phyloP scores from a whole-genome alignment of 2,888 invertebrate genomes.

The Leptodirus hochenwartii region DNA sequence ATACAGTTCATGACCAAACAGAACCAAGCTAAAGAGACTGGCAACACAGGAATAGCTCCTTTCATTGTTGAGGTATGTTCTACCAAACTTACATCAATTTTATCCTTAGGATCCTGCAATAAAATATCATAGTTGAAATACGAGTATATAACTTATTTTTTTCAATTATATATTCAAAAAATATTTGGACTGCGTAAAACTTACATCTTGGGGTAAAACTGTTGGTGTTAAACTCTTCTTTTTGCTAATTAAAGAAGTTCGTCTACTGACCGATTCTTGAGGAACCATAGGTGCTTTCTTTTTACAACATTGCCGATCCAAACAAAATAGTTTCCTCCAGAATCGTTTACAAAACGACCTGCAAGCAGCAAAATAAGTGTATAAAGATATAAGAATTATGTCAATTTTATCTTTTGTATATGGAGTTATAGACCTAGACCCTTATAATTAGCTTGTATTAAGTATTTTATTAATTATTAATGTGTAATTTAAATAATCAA shows the following conservation, averaged over 20 bases:
- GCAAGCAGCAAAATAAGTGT: slow-evolving; percentile 4
- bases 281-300: slow-evolving; percentile 15
- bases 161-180: too few relatives aligned
- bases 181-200: too few relatives aligned
- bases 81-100: slow-evolving; percentile 57
- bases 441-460: too few relatives aligned
- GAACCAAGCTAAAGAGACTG: slow-evolving; percentile 68
- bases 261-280: slow-evolving; percentile 33
- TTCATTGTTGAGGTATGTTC: slow-evolving; percentile 77
- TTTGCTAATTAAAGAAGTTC: slow-evolving; percentile 45
- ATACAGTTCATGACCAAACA: slow-evolving; percentile 70
- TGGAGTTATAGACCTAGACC: too few relatives aligned
- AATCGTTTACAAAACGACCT: slow-evolving; percentile 14
- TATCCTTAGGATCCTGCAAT: slow-evolving; percentile 51
- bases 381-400: slow-evolving; percentile 5
- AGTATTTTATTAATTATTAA: too few relatives aligned
- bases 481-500: too few relatives aligned
- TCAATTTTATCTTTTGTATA: too few relatives aligned
- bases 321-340: slow-evolving; percentile 20
- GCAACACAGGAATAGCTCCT: slow-evolving; percentile 82
- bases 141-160: too few relatives aligned
- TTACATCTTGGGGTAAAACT: slow-evolving; percentile 38
- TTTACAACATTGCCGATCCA: slow-evolving; percentile 14
- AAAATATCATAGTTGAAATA: slow-evolving; percentile 7
- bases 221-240: slow-evolving; percentile 44